These are phyloP conservation scores for Punctoribates punctum DNA, from an alignment of 2,888 invertebrate species.

Conservation along the genomic window DNA sequence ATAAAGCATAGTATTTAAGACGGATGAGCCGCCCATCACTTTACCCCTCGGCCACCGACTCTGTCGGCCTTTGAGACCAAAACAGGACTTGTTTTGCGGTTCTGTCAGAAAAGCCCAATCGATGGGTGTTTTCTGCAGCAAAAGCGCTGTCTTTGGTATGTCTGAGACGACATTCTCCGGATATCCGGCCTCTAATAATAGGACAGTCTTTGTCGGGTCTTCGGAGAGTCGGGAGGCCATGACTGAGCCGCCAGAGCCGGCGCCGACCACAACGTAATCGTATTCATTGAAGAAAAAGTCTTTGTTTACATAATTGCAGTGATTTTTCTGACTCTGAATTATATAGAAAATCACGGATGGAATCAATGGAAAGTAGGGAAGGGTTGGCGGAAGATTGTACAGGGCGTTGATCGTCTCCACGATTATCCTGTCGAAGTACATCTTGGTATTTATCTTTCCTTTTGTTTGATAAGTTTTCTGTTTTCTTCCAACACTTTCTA, in stretches of 20 bases:
- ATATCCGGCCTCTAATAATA: slow-evolving; percentile 49
- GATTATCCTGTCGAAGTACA: too few relatives aligned
- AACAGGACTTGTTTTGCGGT: slow-evolving; percentile 59
- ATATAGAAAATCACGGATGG: too few relatives aligned
- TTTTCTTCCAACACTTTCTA: too few relatives aligned
- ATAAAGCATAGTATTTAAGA: slow-evolving; percentile 84
- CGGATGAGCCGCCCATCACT: slow-evolving; percentile 80
- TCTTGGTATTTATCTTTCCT: too few relatives aligned
- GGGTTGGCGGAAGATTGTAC: too few relatives aligned
- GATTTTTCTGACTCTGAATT: too few relatives aligned
- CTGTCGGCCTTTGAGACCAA: slow-evolving; percentile 46
- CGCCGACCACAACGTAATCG: slow-evolving; percentile 57
- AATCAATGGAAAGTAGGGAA: too few relatives aligned
- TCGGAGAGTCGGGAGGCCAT: slow-evolving; percentile 69
- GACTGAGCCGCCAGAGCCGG: slow-evolving; percentile 81
- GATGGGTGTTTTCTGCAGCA: slow-evolving; percentile 54
- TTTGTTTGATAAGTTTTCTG: too few relatives aligned
- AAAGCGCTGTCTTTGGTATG: slow-evolving; percentile 47
- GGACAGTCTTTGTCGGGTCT: slow-evolving; percentile 46
- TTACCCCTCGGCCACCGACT: slow-evolving; percentile 92
- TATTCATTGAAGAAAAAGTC: too few relatives aligned
- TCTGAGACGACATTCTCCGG: slow-evolving; percentile 48
- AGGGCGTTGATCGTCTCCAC: too few relatives aligned
- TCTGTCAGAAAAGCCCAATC: slow-evolving; percentile 92
- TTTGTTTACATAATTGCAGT: too few relatives aligned